phyloP scores from a whole-genome alignment of 30 jellyfish, hydroid and myxozoan species.

The Hydra vulgaris region DNA sequence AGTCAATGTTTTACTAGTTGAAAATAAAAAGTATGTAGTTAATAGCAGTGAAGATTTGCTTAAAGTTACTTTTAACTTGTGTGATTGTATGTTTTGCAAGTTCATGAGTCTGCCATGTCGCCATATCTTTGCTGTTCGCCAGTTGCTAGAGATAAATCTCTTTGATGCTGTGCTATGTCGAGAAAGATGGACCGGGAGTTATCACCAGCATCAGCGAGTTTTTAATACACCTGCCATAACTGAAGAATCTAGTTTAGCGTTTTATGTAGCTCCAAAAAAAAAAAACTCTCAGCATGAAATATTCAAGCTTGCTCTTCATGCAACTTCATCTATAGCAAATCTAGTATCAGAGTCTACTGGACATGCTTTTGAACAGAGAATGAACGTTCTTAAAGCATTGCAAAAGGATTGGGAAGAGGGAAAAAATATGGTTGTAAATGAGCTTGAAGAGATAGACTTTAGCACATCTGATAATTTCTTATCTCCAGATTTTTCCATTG shows the following conservation, averaged over 20 bases:
- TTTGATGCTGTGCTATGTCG: conserved; percentile 34
- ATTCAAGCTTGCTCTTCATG: not conserved
- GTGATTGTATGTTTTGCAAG: conserved; percentile 4
- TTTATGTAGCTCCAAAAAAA: not conserved
- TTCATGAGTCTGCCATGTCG: conserved; percentile 17
- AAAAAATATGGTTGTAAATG: not conserved
- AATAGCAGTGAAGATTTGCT: not conserved
- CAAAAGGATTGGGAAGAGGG: not conserved
- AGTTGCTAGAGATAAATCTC: not conserved
- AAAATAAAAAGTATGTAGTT: not conserved
- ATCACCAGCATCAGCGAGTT: conserved; percentile 1
- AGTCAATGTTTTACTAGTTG: not conserved
- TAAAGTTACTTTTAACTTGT: not conserved
- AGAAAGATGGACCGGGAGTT: conserved; percentile 38
- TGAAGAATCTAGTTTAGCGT: not conserved
- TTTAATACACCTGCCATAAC: not conserved
- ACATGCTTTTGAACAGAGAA: not conserved
- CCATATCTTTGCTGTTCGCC: conserved; percentile 13
- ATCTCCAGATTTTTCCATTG: not conserved
- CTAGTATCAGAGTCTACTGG: no score
- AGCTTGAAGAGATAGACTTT: not conserved
- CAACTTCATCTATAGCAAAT: no score
- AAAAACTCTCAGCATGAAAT: not conserved
- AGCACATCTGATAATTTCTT: not conserved
- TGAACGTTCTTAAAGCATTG: not conserved